phyloP scores from a whole-genome alignment of 23 tunicate species.

The Oikopleura dioica region DNA sequence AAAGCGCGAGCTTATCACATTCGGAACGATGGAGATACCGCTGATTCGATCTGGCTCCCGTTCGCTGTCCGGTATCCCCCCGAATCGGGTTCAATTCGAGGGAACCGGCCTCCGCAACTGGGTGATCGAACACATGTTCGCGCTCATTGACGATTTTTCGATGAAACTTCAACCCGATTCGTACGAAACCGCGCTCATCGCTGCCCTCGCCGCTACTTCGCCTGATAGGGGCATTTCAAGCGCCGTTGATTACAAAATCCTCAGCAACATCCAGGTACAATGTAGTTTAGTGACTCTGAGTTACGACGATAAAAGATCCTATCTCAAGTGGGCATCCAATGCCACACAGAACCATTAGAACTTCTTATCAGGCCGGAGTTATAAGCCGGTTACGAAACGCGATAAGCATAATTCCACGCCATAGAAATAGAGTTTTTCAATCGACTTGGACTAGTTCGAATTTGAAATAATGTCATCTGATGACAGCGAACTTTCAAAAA shows the following conservation, averaged over 20 bases:
- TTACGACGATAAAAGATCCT: too few species aligned
- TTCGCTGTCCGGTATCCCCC: not conserved
- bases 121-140: not conserved
- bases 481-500: too few species aligned
- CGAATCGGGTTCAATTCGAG: not conserved
- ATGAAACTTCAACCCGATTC: not conserved
- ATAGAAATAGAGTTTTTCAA: too few species aligned
- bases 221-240: conserved; percentile 1
- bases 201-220: not conserved
- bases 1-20: not conserved
- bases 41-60: not conserved
- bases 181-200: conserved; percentile 1
- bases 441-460: too few species aligned
- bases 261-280: conserved; percentile 2
- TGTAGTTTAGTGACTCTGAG: too few species aligned
- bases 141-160: not conserved
- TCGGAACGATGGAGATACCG: conserved; percentile 3
- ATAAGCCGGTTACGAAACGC: too few species aligned
- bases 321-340: too few species aligned
- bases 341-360: too few species aligned
- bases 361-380: too few species aligned
- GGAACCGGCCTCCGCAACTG: not conserved
- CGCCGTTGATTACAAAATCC: not conserved
- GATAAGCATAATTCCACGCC: too few species aligned
- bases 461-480: too few species aligned